These are phyloP conservation scores for Momotus momota DNA, from an alignment of 2,797 vertebrate species.

Conservation along the genomic window DNA sequence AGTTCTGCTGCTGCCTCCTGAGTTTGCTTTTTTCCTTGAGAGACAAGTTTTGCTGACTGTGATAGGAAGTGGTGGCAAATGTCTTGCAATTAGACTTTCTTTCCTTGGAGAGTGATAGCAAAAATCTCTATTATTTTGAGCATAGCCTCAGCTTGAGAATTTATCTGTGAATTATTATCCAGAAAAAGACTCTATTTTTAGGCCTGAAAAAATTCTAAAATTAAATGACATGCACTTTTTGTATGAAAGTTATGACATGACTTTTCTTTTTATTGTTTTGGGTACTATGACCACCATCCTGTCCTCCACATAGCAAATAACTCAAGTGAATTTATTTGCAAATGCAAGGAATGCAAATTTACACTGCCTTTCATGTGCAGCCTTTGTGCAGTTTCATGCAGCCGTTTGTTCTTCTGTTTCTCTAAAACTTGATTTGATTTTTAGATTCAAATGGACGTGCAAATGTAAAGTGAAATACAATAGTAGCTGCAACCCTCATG, in stretches of 20 bases:
- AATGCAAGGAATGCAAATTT: neutral
- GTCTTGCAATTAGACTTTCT: neutral
- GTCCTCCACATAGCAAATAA: neutral
- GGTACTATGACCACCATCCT: neutral
- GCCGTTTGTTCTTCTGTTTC: neutral
- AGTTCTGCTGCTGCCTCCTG: neutral
- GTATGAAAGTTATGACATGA: neutral
- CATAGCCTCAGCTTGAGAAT: neutral
- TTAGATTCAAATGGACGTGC: neutral
- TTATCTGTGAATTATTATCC: neutral
- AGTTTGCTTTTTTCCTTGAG: neutral
- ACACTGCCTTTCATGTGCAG: neutral
- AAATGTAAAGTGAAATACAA: neutral
- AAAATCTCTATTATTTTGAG: neutral
- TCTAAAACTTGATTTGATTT: neutral
- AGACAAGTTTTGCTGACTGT: neutral
- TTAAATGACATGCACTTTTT: neutral
- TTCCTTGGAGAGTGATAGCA: neutral
- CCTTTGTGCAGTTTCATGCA: neutral
- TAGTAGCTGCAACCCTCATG: neutral
- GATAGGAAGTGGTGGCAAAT: neutral
- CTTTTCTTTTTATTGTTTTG: neutral
- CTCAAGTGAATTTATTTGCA: neutral
- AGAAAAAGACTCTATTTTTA: neutral
- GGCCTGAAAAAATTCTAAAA: neutral